Conservation (phyloP, 2,113 vertebrate genomes). For the Protobothrops flavoviridis region DNA sequence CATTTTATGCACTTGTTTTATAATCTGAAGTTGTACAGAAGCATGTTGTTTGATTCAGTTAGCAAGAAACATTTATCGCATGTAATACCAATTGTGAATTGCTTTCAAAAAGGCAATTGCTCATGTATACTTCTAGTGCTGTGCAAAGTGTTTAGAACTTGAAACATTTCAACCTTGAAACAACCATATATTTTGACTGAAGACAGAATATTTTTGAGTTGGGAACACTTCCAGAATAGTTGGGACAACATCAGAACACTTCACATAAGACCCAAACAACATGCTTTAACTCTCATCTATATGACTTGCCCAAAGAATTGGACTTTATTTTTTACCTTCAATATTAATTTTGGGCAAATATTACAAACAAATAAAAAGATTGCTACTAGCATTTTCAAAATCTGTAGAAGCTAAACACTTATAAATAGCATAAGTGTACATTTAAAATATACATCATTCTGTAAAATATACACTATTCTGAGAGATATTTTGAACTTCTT, state of each 20-base stretch:
- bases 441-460: neutral
- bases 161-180: neutral
- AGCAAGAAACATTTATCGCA: slow-evolving; percentile 73
- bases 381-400: slow-evolving; percentile 4
- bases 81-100: slow-evolving; percentile 69
- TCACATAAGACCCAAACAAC: neutral
- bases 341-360: neutral
- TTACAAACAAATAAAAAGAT: slow-evolving; percentile 26
- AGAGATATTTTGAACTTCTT: slow-evolving; percentile 1
- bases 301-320: slow-evolving; percentile 43
- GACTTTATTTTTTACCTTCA: slow-evolving; percentile 34
- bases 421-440: accelerated
- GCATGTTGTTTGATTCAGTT: slow-evolving; percentile 74
- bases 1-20: slow-evolving; percentile 77
- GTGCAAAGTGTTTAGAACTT: neutral
- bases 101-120: slow-evolving; percentile 64
- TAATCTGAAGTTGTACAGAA: slow-evolving; percentile 67
- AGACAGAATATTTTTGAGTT: neutral
- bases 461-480: neutral
- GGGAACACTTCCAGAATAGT: neutral
- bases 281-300: slow-evolving; percentile 21
- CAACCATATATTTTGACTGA: neutral
- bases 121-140: slow-evolving; percentile 37
- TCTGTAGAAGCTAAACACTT: slow-evolving; percentile 22
- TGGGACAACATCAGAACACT: neutral